These are phyloP conservation scores for Lepus timidus DNA, from an alignment of 2,113 vertebrate genomes.

Conservation along the genomic window DNA sequence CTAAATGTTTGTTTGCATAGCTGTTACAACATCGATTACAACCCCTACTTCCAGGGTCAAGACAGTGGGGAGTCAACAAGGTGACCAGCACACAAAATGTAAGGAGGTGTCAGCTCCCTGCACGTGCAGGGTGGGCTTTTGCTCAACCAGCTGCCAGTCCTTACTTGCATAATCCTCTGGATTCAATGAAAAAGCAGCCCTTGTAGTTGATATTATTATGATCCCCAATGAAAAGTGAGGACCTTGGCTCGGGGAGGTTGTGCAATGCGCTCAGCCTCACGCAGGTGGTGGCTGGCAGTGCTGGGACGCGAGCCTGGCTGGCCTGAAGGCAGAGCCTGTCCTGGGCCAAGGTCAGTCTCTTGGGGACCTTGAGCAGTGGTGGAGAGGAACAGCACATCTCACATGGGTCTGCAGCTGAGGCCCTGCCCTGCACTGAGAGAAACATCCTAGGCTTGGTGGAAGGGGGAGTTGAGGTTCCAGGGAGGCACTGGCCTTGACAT, in stretches of 20 bases:
- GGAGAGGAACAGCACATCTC: neutral
- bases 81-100: accelerated
- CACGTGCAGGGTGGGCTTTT: neutral
- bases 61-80: neutral
- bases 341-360: conserved; percentile 40
- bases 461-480: neutral
- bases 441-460: neutral
- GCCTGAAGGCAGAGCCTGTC: neutral
- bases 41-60: neutral
- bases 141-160: neutral
- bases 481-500: neutral
- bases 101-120: neutral
- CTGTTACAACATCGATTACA: too few species aligned
- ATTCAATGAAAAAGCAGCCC: neutral
- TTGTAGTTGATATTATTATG: accelerated
- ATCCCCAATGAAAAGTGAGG: neutral
- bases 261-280: neutral
- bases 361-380: neutral
- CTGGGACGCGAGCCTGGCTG: neutral
- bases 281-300: neutral
- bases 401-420: neutral
- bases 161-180: neutral
- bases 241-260: neutral
- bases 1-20: neutral
- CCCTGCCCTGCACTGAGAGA: neutral